Base-by-base conservation (phyloP, 2,113 vertebrate genomes). In the Natator depressus region DNA sequence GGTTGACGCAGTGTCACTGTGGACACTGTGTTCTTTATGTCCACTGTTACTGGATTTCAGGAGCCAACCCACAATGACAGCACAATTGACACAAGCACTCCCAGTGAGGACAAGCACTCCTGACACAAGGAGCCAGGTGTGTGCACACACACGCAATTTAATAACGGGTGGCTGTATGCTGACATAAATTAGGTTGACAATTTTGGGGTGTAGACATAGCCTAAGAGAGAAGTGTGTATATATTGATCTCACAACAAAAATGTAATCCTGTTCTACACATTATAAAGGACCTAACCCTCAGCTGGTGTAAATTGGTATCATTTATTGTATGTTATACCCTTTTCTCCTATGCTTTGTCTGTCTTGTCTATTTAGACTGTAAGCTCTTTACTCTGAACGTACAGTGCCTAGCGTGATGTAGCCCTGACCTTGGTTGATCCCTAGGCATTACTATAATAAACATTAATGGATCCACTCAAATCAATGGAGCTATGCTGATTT, bases 311-410 rank as follows among this genome's bases (percentile, higher is more conserved):
- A 27, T 38, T 76, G 42, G 22, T 27, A 46, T 76, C 24, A 46
- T 46, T 25, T 91, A 93, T 96, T 90, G n/a, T 83, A 91, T 1
- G 20, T 47, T 95, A 89, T 92, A 91, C 1, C 1, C 5, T 94
- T 94, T 93, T 90, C 93, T 80, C 88, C 96, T 96, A 92, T 94
- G 53, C 92, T 96, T 97, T 96, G 89, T 97, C 85, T 93, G 57
- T 93, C 95, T 97, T 96, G 91, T 96, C 87, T 93, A 27, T 92
- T 85, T 82, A 76, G 83, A 97, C 95, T 97, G 97, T 95, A 96
- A 94, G 89, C 92, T 92, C n/a, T 95, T 95, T 78, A 88, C 89
- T 92, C 72, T 81, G 79, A 59, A 59, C 57, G 11, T 75, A 88
- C 95, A 96, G 95, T 62, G n/a, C 35, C 50, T 35, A 93, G 50